A percentile compares a stretch with the other conserved stretches of the same genome.
phyloP scores from a whole-genome alignment of 2,888 invertebrate species.

The Drosophila histrio region DNA sequence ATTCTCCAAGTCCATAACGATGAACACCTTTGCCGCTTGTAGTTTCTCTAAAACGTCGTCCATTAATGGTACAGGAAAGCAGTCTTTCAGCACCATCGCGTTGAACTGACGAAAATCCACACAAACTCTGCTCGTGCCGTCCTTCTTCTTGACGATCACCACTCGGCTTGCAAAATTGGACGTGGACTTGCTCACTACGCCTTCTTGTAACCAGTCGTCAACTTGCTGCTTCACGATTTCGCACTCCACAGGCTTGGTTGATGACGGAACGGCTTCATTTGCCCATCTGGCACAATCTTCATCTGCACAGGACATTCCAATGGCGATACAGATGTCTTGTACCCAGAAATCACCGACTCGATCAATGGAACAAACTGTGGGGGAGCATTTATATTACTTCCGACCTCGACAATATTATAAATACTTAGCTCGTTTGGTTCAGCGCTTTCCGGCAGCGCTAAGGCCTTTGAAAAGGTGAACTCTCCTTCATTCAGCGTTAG shows the following conservation, averaged over 20 bases:
- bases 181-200: background rate
- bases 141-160: slow-evolving; percentile 3
- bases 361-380: no score
- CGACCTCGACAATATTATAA: background rate
- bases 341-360: no score
- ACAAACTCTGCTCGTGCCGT: background rate
- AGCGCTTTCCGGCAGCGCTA: no score
- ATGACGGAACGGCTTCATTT: no score
- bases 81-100: background rate
- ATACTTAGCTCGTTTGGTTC: background rate
- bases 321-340: no score
- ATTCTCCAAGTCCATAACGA: background rate
- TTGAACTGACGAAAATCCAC: background rate
- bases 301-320: no score
- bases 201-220: background rate
- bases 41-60: background rate
- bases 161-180: background rate
- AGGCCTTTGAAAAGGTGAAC: no score
- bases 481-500: no score
- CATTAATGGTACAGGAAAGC: slow-evolving; percentile 1
- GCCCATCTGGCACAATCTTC: no score
- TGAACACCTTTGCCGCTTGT: background rate
- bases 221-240: no score
- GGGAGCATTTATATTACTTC: background rate
- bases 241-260: no score